Evolutionary conservation across 2,113 vertebrate species (phyloP), one percentile per base, ranked within the genome.

Genomic region (Hippocampus zosterae): DNA sequence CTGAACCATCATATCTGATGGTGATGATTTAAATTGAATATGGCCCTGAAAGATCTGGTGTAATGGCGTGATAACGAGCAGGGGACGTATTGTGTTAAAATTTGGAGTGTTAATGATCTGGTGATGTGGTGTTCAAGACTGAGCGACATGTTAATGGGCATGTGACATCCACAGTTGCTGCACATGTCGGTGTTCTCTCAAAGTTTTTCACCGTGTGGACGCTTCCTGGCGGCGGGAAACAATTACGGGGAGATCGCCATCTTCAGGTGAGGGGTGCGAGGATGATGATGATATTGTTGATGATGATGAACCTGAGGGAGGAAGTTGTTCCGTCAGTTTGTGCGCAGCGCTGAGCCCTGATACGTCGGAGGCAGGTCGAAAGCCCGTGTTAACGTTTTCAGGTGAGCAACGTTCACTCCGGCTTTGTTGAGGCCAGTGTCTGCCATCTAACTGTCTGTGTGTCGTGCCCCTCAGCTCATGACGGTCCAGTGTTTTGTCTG

Each of bases 161-260:
- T 33, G 19, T n/a, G 21, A 41, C 57, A 3, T 25, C 29, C 18
- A 53, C 81, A 95, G 91, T 86, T 92, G 8, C 91, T 96, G 68
- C 95, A 96, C 86, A 95, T 96, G 95, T 94, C 94, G 0, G 84
- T 96, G 12, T 96, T 94, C 87, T 94, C 93, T 0, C 95, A 96
- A 88, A 93, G 93, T 0, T 91, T 94, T 69, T 96, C 95, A 1
- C 95, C 94, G 2, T 96, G 95, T 0, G 94, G 94, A 1, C 93
- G 93, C 29, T 95, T 92, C 68, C 84, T 96, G 67, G 95, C 94
- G 0, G 94, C 93, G 0, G 94, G 94, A 27, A 96, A 96, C 85
- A 95, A 93, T 83, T 95, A 95, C 0, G 95, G 95, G 23, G 91
- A 95, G 86, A 93, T 96, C 11, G 94, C 90, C 0, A 59, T 96